Evolutionary conservation across 92 coral and sea anemone species (phyloP).

Genomic region (Meandrina meandrites): DNA sequence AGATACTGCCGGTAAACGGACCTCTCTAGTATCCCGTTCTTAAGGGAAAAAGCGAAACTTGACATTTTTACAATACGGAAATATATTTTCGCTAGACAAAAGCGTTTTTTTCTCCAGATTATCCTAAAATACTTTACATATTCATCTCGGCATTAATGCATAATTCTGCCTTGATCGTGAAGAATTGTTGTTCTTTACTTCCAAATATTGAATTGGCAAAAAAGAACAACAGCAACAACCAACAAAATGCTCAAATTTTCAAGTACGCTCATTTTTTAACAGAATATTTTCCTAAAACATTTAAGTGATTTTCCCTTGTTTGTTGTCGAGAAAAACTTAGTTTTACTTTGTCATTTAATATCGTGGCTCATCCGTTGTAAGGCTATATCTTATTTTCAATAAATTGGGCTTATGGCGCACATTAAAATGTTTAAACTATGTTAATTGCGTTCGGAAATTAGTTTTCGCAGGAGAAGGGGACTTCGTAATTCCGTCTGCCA

Average conservation of each 20-base stretch:
- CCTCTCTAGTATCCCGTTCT: conserved; percentile 2
- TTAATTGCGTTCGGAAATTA: conserved; percentile 85
- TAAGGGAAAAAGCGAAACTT: background rate
- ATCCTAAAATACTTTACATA: background rate
- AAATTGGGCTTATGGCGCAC: conserved; percentile 67
- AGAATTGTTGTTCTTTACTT: background rate
- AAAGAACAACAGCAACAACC: background rate
- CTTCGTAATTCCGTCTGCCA: conserved; percentile 6
- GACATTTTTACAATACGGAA: background rate
- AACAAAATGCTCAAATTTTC: background rate
- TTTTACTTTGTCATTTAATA: conserved; percentile 15
- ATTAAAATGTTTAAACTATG: conserved; percentile 75
- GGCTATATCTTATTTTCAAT: conserved; percentile 49
- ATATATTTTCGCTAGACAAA: background rate
- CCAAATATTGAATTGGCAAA: background rate
- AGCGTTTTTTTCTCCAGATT: background rate
- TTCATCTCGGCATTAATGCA: background rate
- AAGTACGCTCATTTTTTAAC: background rate
- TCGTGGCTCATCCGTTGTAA: conserved; percentile 51
- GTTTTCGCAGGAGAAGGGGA: conserved; percentile 35
- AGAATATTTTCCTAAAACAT: background rate
- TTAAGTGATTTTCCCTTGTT: background rate
- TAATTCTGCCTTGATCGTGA: background rate
- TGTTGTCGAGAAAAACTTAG: background rate
- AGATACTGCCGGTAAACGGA: conserved; percentile 4